Base-by-base conservation (phyloP, 2,797 vertebrate genomes). In the Acrocephalus scirpaceus region DNA sequence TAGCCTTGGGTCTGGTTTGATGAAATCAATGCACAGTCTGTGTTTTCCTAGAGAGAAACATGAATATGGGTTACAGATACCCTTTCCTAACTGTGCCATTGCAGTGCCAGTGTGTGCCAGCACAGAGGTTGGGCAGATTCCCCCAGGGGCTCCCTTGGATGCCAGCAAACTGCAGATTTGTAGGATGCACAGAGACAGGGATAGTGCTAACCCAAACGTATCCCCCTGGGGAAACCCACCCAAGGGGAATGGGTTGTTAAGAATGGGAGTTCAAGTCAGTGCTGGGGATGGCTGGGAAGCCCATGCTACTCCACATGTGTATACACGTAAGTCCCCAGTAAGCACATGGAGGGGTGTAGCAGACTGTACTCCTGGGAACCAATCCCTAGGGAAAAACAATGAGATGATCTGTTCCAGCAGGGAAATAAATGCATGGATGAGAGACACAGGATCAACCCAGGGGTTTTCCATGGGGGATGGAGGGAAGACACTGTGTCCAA, bases 281-380 rank as follows among this genome's bases (percentile, higher is more conserved):
- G 40, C 51, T 76, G 51, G 34, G 29, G 21, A 16, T 64, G 56
- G 9, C 54, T 73, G 64, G 64, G 51, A 57, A 91, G 48, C 10
- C 70, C 40, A 10, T 16, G 48, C 21, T 72, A 36, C 26, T 76
- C 61, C 51, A 58, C 5, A 60, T 29, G 13, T 1, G 2, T 36
- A 64, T 2, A 2, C 2, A 1, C 0, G 0, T 29, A 9, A 60
- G 23, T 61, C 19, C 40, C 16, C 75, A 54, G 30, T 2, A 12
- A 67, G 60, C 50, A 36, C 5, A 3, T 5, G 27, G 32, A 5
- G 3, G 9, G 13, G 8, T 47, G 32, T 54, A 75, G 54, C 42
- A 3, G 5, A 29, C 23, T 64, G 40, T n/a, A 47, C 56, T 86
- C 69, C 48, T 4, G 5, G 75, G 53, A 93, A 30, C 53, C 60